These are phyloP conservation scores for Patella vulgata DNA, from an alignment of 1,140 invertebrate species.

Conservation along the genomic window DNA sequence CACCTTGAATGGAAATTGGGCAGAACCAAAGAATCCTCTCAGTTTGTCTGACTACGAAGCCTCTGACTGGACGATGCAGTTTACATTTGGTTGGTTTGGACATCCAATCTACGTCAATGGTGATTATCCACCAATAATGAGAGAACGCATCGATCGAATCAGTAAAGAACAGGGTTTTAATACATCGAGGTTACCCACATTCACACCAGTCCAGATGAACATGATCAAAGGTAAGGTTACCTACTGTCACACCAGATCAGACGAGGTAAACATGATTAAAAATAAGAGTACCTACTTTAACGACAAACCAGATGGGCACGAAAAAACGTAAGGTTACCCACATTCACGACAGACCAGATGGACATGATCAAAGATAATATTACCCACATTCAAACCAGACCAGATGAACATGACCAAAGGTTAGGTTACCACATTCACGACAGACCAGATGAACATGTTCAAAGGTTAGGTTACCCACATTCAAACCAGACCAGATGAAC, in stretches of 20 bases:
- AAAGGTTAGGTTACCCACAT: conserved; percentile 46
- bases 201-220: conserved; percentile 42
- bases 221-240: conserved; percentile 41
- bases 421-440: conserved; percentile 21
- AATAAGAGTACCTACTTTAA: too few species aligned
- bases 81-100: conserved; percentile 56
- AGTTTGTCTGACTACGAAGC: conserved; percentile 24
- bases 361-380: too few species aligned
- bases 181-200: conserved; percentile 41
- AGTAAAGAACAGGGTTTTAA: conserved; percentile 33
- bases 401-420: not conserved
- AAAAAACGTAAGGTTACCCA: too few species aligned
- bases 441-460: conserved; percentile 28
- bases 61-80: conserved; percentile 35
- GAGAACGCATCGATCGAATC: conserved; percentile 33
- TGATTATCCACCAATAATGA: conserved; percentile 62
- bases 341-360: too few species aligned
- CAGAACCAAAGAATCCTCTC: conserved; percentile 23
- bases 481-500: too few species aligned
- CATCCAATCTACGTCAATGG: conserved; percentile 59
- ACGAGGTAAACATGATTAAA: too few species aligned
- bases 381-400: too few species aligned
- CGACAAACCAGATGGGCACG: too few species aligned
- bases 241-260: too few species aligned
- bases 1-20: conserved; percentile 24